phyloP scores from a whole-genome alignment of 92 coral and sea anemone species.

The Siderastrea radians region DNA sequence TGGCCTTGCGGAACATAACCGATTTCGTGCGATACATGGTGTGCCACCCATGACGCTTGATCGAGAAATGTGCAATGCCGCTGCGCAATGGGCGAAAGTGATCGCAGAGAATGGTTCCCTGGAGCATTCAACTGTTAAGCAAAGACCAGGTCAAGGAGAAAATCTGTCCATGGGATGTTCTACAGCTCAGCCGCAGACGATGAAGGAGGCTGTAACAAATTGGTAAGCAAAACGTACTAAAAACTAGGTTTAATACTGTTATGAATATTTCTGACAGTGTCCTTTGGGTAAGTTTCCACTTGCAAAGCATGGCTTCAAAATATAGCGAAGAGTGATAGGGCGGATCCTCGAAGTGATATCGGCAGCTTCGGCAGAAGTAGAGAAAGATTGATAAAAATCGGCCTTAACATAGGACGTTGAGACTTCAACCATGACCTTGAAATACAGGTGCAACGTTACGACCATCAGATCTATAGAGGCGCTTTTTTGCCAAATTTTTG shows the following conservation, averaged over 20 bases:
- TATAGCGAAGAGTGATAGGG: too few relatives aligned
- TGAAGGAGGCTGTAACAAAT: slow-evolving; percentile 28
- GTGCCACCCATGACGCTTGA: slow-evolving; percentile 80
- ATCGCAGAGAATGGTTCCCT: slow-evolving; percentile 73
- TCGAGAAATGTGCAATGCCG: slow-evolving; percentile 76
- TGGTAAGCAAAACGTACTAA: slow-evolving; percentile 14
- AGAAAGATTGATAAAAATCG: too few relatives aligned
- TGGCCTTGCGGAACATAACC: slow-evolving; percentile 77
- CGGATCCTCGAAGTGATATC: too few relatives aligned
- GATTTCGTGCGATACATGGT: slow-evolving; percentile 81
- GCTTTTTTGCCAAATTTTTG: too few relatives aligned
- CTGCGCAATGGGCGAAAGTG: slow-evolving; percentile 78
- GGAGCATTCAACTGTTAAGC: slow-evolving; percentile 60
- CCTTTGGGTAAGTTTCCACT: too few relatives aligned
- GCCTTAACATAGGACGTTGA: too few relatives aligned
- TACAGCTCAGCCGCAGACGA: slow-evolving; percentile 15
- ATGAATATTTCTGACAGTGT: too few relatives aligned
- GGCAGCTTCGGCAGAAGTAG: too few relatives aligned
- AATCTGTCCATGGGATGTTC: slow-evolving; percentile 86
- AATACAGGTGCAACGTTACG: too few relatives aligned
- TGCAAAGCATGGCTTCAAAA: too few relatives aligned
- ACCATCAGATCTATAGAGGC: too few relatives aligned
- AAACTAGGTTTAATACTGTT: not conserved
- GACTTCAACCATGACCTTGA: too few relatives aligned
- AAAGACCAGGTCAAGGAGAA: slow-evolving; percentile 79